These are phyloP conservation scores for Chymomyza fuscimana DNA, from an alignment of 2,888 invertebrate species.

Conservation along the genomic window DNA sequence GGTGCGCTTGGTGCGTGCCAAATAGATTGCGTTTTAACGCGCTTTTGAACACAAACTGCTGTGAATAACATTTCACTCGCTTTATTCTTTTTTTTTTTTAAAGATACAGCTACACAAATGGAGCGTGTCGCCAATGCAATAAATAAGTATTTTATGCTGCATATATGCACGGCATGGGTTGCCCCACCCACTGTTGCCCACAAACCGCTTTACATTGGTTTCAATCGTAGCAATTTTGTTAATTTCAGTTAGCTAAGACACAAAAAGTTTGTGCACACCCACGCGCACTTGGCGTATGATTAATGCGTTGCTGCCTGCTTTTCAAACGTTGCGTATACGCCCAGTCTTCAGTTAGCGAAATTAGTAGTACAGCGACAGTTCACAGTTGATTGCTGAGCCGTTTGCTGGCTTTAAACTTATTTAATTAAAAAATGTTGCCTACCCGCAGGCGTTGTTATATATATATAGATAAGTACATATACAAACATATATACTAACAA, in stretches of 20 bases:
- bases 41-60: background rate
- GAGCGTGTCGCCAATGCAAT: slow-evolving; percentile 53
- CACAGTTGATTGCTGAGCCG: background rate
- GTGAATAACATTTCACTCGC: background rate
- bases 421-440: slow-evolving; percentile 50
- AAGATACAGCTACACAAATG: background rate
- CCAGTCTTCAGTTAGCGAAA: background rate
- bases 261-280: background rate
- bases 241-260: background rate
- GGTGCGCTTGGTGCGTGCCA: slow-evolving; percentile 2
- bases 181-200: background rate
- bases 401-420: slow-evolving; percentile 45
- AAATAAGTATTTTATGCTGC: slow-evolving; percentile 56
- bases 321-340: slow-evolving; percentile 29
- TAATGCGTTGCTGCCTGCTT: slow-evolving; percentile 20
- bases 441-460: slow-evolving; percentile 15
- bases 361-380: slow-evolving; percentile 29
- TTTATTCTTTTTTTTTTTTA: too few relatives aligned
- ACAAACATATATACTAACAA: background rate
- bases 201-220: background rate
- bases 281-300: slow-evolving; percentile 41
- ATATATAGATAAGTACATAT: background rate
- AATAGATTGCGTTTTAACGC: slow-evolving; percentile 50
- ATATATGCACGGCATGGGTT: slow-evolving; percentile 41
- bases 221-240: background rate